phyloP scores from a whole-genome alignment of 2,113 vertebrate genomes.

The Heterotilapia buettikoferi region DNA sequence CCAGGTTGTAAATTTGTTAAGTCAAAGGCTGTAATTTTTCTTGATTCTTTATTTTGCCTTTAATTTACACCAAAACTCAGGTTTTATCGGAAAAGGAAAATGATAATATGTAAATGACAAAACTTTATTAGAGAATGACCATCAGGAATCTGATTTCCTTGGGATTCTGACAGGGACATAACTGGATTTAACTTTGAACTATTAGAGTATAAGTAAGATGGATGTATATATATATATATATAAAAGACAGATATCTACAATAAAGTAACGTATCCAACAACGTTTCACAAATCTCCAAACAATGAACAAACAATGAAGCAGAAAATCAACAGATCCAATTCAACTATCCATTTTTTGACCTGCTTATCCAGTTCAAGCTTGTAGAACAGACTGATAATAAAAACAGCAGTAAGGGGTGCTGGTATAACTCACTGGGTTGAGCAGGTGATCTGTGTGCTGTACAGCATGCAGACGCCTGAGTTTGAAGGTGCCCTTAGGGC shows the following conservation, averaged over 20 bases:
- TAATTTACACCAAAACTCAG: background rate
- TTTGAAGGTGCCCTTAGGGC: background rate
- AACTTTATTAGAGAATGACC: background rate
- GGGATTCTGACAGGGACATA: background rate
- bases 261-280: background rate
- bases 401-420: background rate
- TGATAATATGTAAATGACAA: background rate
- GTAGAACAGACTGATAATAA: background rate
- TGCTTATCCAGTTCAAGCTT: background rate
- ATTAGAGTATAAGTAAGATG: background rate
- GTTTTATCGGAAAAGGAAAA: background rate
- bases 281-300: background rate
- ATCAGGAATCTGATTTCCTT: background rate
- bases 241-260: background rate
- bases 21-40: background rate
- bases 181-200: background rate
- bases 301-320: background rate
- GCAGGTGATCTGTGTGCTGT: background rate
- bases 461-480: background rate
- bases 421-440: background rate
- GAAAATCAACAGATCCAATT: background rate
- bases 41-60: background rate
- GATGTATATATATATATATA: accelerated
- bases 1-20: background rate
- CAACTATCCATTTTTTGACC: background rate